Base-by-base conservation (phyloP, 1,140 invertebrate species). In the Bacillus rossius region DNA sequence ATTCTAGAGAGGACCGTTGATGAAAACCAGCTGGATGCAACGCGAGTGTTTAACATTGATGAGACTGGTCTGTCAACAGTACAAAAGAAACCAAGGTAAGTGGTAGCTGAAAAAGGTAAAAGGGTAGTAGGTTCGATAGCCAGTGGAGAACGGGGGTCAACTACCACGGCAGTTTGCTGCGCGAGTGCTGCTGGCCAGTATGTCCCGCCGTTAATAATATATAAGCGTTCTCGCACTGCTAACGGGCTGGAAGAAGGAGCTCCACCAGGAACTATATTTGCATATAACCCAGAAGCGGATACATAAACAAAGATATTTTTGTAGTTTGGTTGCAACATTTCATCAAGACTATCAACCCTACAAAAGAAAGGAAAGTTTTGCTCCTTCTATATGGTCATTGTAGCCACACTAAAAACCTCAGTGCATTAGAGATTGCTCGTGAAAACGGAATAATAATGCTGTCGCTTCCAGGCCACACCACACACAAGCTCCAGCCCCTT, bases 41-140 rank as follows among this genome's bases (percentile, higher is more conserved):
- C 59, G 20, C 57, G 65, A 54, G 74, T 77, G 22, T 77, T 65
- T 50, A 78, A 78, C 61, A 61, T 70, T 13, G 73, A 75, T 49
- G 70, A 73, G 50, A 64, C 65, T 16, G 65, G 60, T 16, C 45
- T 68, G 17, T 61, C 61, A 37, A 64, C 60, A 3, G 61, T 75
- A 45, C 66, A 72, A 61, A 65, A 70, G 61, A 60, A 62, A 48
- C 13, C 50, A 2, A 55, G 38, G 61, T 64, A 69, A 67, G 63
- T 73, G 14, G 22, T 75, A 13, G 63, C 65, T 29, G 7, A n/a
- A 19, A 68, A 69, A n/a, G n/a, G n/a, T n/a, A n/a, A n/a, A 40
- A 63, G 69, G 20, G 72, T 76, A 69, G 65, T 77, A 23, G 74
- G 71, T 16, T 50, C 59, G 19, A 54, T 73, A n/a, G 68, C 70